These are phyloP conservation scores for Felis chaus DNA, from an alignment of 2,113 vertebrate genomes.

Conservation along the genomic window DNA sequence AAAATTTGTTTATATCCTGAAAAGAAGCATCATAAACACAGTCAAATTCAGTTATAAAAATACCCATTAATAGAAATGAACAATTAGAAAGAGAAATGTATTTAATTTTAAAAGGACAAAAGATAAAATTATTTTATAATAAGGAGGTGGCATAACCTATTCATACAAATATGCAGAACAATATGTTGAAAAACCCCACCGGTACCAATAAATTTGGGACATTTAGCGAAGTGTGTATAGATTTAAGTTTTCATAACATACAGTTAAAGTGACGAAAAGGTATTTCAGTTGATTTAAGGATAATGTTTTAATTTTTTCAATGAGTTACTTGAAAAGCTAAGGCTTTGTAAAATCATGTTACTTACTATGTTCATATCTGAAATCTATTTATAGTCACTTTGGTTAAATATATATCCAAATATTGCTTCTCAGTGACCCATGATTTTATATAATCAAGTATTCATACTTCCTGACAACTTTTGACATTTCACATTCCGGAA, in stretches of 20 bases:
- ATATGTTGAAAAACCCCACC: background rate
- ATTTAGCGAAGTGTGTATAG: background rate
- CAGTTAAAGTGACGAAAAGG: background rate
- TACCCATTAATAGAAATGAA: background rate
- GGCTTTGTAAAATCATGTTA: background rate
- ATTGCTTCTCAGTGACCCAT: background rate
- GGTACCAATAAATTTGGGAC: background rate
- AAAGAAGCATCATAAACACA: background rate
- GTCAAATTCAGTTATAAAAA: slow-evolving; percentile 19
- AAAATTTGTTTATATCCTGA: background rate
- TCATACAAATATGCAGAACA: background rate
- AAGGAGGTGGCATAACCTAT: background rate
- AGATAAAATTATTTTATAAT: background rate
- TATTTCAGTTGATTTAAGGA: slow-evolving; percentile 21
- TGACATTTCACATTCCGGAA: slow-evolving; percentile 2
- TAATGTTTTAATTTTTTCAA: background rate
- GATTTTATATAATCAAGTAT: background rate
- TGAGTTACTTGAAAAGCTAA: background rate
- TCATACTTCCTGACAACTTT: background rate
- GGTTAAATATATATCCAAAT: background rate
- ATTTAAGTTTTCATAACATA: background rate
- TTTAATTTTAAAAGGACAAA: background rate
- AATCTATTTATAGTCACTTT: background rate
- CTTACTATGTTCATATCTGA: background rate
- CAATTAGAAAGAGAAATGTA: background rate